Base-by-base conservation (phyloP, 2,888 invertebrate species). In the Criorhina ranunculi region DNA sequence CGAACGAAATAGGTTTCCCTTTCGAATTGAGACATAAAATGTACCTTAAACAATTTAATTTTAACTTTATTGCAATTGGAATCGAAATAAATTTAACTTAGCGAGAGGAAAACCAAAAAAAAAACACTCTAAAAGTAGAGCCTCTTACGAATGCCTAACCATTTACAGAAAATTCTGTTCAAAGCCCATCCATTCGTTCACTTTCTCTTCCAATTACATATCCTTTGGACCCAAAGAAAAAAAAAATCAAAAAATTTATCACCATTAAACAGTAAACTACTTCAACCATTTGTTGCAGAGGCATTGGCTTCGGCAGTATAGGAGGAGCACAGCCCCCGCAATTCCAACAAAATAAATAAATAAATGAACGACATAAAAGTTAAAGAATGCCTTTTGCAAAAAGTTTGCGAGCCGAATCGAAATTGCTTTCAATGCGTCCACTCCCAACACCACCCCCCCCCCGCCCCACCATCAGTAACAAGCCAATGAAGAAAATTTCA, bases 351-450 rank as follows among this genome's bases (percentile, higher is more conserved):
- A 12, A n/a, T n/a, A 42, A 53, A 53, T 33, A 33, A 53, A 55
- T 35, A 33, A 33, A 55, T 55, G 17, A 55, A 35, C 17, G 55
- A 55, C 33, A 35, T 55, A 8, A 33, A 57, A 37, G 37, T 53
- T 31, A 59, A 49, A 31, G 69, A 67, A 77, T 53, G 12, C 33
- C 33, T 51, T 59, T 53, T 60, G 37, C 51, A 49, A 9, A 77
- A 55, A 42, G n/a, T 62, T 53, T 60, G 8, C 60, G 17, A 78
- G 51, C 53, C 69, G 42, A 70, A 70, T 70, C 69, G 77, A 78
- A 70, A 78, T 78, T 78, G 53, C 62, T 60, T 62, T 70, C 37
- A 53, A 35, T 42, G 53, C 35, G 35, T 53, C 35, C 29, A 24
- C 24, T n/a, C n/a, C n/a, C n/a, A n/a, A n/a, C n/a, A n/a, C n/a